phyloP scores from a whole-genome alignment of 2,113 vertebrate species.

The Prinia subflava region DNA sequence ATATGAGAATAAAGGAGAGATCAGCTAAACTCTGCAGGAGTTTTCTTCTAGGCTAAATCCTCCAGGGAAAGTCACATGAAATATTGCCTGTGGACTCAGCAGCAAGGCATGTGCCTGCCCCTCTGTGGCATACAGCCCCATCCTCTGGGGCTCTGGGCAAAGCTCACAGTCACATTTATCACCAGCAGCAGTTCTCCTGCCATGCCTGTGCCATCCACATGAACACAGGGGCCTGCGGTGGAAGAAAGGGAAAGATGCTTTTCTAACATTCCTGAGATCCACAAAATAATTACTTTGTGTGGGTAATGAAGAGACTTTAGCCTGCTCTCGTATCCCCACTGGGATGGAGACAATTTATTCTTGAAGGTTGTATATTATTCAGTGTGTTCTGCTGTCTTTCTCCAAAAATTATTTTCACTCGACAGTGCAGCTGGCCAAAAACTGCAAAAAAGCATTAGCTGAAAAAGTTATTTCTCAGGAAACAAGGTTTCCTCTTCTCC shows the following conservation, averaged over 20 bases:
- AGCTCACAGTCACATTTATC: background rate
- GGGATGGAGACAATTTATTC: background rate
- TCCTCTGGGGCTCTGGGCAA: background rate
- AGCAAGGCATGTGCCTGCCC: background rate
- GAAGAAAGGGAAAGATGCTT: background rate
- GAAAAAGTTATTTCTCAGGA: background rate
- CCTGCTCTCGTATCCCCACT: background rate
- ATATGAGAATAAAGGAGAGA: background rate
- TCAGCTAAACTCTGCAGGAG: background rate
- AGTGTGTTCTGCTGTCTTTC: background rate
- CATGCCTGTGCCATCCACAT: background rate
- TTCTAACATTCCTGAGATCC: background rate
- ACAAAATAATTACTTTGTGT: background rate
- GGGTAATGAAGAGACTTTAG: background rate
- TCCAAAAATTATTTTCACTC: background rate
- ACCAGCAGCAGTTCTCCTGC: background rate
- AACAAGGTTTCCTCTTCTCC: constrained; percentile 28
- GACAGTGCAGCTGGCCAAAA: background rate
- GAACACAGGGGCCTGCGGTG: background rate
- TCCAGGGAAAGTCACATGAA: background rate
- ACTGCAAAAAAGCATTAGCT: background rate
- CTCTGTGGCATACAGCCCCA: background rate
- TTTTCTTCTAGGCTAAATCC: background rate
- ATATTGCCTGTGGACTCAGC: background rate
- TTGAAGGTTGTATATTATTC: background rate